phyloP scores from a whole-genome alignment of 1,140 invertebrate genomes.

The Solen grandis region DNA sequence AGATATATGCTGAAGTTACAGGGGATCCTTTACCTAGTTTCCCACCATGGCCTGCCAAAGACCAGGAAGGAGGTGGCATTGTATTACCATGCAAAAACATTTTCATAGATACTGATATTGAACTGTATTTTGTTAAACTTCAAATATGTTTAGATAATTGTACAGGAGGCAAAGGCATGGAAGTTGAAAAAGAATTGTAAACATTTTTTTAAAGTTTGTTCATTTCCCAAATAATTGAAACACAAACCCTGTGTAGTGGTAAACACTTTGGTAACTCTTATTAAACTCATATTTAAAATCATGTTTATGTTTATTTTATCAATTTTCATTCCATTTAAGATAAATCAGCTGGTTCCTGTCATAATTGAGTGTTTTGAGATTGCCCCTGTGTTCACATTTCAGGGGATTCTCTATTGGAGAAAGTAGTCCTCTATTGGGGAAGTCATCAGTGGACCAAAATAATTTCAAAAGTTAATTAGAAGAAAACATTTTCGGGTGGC shows the following conservation, averaged over 20 bases:
- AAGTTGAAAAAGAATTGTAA: too few relatives aligned
- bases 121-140: background rate
- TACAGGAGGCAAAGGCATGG: too few relatives aligned
- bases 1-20: constrained; percentile 23
- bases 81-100: background rate
- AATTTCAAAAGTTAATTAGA: background rate
- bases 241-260: too few relatives aligned
- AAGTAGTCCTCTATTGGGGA: background rate
- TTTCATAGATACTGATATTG: background rate
- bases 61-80: too few relatives aligned
- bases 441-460: background rate
- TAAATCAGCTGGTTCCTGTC: background rate
- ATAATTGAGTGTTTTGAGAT: background rate
- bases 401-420: background rate
- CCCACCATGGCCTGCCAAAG: too few relatives aligned
- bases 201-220: too few relatives aligned
- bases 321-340: background rate
- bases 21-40: too few relatives aligned
- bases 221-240: background rate
- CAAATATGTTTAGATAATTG: background rate
- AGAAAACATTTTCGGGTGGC: background rate
- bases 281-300: background rate
- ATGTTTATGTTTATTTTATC: background rate
- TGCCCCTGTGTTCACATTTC: background rate
- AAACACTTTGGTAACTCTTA: too few relatives aligned